Base-by-base conservation (phyloP, 2,888 invertebrate genomes). In the Deladenus siricidicola region DNA sequence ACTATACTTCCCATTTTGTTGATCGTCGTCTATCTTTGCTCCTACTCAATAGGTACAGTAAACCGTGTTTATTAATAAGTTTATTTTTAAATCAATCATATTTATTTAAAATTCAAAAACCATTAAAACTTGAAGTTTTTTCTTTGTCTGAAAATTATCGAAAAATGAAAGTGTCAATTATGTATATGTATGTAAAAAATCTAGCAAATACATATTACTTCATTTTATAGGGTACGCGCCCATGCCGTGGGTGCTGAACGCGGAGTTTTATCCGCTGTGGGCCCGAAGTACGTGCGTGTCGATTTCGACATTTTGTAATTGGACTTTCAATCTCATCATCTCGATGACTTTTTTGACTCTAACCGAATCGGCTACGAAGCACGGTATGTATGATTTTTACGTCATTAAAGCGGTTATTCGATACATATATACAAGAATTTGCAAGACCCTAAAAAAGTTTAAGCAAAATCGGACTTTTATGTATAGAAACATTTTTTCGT, bases 161-260 rank as follows among this genome's bases (percentile, higher is more conserved):
- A 42, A 42, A 42, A 42, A 10, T n/a, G 10, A 17, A 42, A 42
- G n/a, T 17, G n/a, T 17, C 10, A 42, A 17, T 42, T 42, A n/a
- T 28, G 34, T 43, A 17, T 51, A n/a, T 1, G 70, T 19, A 10
- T 23, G 14, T 4, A 19, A 39, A 57, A 4, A 19, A 54, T 44
- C 43, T 19, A 63, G 1, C n/a, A 24, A 30, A 47, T 21, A 8
- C 19, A 34, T 19, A 10, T 28, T 48, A 14, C 19, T 57, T 58
- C 43, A 24, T 68, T 4, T 42, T 75, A 4, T 63, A 73, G 84
- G 84, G 49, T 80, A 83, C 75, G 83, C 83, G 17, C 82, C 83
- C 4, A 82, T 83, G 80, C 83, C 83, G 2, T 83, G 83, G 83
- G 83, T 83, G 14, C 80, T 84, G 57, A 84, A 83, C 70, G 81